Evolutionary conservation across 2,113 vertebrate genomes (phyloP).

Genomic region (Baryphthengus martii): DNA sequence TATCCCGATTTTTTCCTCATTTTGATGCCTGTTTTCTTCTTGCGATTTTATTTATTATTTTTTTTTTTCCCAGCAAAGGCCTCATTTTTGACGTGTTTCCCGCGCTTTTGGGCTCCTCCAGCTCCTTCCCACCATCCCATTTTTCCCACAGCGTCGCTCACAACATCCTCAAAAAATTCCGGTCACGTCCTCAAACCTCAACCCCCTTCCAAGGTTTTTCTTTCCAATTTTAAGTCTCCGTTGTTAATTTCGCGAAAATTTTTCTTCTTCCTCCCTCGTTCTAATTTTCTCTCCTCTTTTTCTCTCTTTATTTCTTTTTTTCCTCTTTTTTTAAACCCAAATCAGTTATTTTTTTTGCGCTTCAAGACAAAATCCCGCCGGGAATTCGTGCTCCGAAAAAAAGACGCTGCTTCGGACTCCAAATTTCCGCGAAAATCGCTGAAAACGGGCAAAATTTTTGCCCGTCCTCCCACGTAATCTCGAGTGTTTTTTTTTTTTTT

Average conservation of each 20-base stretch:
- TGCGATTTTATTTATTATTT: no score
- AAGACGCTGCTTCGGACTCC: not conserved
- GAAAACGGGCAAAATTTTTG: not conserved
- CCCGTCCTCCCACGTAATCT: no score
- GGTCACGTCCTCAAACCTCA: no score
- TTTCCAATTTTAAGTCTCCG: not conserved
- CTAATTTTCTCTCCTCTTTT: no score
- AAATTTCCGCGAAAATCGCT: not conserved
- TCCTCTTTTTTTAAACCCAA: no score
- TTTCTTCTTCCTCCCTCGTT: not conserved
- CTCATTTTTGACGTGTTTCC: not conserved
- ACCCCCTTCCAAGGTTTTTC: not conserved
- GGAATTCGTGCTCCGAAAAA: not conserved
- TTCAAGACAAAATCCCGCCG: not conserved
- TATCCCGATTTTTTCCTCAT: accelerated
- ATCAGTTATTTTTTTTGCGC: not conserved
- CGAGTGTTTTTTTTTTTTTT: no score
- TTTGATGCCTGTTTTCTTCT: not conserved
- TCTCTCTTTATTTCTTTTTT: no score
- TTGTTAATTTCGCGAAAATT: no score
- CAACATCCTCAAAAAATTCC: not conserved
- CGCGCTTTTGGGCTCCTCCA: accelerated
- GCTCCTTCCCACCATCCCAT: accelerated
- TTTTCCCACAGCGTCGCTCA: not conserved
- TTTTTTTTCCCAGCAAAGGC: not conserved